Conservation (phyloP, 2,888 invertebrate species). For the Epirrhoe tristata region DNA sequence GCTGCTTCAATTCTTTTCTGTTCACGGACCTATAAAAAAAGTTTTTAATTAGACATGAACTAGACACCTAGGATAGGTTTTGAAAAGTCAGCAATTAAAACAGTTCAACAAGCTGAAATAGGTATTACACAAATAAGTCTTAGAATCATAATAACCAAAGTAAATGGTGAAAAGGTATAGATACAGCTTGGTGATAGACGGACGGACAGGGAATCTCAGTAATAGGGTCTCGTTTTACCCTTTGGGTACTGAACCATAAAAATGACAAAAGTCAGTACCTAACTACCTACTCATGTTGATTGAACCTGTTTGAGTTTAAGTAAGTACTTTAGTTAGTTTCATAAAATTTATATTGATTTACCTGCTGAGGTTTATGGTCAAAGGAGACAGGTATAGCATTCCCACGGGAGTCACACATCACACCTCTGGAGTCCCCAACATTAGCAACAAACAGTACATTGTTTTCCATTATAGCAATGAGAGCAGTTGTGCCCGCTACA, state of each 20-base stretch:
- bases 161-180: not conserved
- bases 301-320: too few relatives aligned
- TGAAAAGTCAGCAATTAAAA: not conserved
- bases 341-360: conserved; percentile 60
- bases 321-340: not conserved
- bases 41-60: conserved; percentile 5
- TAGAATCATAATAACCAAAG: not conserved
- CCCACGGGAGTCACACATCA: conserved; percentile 96
- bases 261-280: too few relatives aligned
- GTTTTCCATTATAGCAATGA: conserved; percentile 94
- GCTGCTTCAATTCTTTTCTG: conserved; percentile 96
- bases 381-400: conserved; percentile 96
- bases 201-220: too few relatives aligned
- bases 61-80: not conserved
- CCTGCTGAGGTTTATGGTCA: conserved; percentile 98
- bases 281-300: too few relatives aligned
- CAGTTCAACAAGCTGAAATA: not conserved
- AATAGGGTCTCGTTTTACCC: too few relatives aligned
- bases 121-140: not conserved
- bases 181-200: too few relatives aligned
- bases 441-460: conserved; percentile 95
- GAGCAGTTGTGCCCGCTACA: conserved; percentile 95
- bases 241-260: too few relatives aligned
- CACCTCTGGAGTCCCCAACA: conserved; percentile 98
- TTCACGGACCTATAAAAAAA: conserved; percentile 89